Conservation (phyloP, 2,113 vertebrate species). For the Microcebus ravelobensis region DNA sequence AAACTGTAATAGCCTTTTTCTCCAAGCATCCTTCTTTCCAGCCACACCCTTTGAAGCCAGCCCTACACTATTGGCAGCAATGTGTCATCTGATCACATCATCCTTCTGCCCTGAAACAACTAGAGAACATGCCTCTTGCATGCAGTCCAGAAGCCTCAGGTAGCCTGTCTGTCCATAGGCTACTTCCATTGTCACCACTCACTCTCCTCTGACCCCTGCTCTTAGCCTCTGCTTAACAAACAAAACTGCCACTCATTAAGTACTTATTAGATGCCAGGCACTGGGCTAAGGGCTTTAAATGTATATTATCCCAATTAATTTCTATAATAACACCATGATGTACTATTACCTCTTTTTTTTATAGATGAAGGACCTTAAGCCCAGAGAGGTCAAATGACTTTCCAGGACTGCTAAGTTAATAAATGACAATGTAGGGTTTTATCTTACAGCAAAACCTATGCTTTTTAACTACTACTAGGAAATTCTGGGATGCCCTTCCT, state of each 20-base stretch:
- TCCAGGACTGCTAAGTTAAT: neutral
- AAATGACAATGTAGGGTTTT: neutral
- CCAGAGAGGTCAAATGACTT: neutral
- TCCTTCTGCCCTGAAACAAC: neutral
- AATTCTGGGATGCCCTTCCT: neutral
- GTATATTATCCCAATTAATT: slow-evolving; percentile 10
- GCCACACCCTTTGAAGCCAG: neutral
- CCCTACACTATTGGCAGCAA: neutral
- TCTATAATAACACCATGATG: neutral
- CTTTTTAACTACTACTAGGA: neutral
- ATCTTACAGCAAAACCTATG: neutral
- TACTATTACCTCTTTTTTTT: neutral
- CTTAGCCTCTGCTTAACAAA: neutral
- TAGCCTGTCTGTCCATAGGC: neutral
- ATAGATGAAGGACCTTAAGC: slow-evolving; percentile 9
- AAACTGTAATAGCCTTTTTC: neutral
- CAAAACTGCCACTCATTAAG: neutral
- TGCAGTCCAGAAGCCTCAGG: neutral
- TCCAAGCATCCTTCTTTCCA: neutral
- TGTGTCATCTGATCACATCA: neutral
- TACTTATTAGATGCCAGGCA: neutral
- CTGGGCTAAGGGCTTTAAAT: neutral
- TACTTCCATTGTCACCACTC: neutral
- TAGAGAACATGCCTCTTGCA: neutral
- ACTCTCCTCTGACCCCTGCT: neutral